Conservation (phyloP, 1,140 invertebrate genomes). For the Euura saliciscinereae region DNA sequence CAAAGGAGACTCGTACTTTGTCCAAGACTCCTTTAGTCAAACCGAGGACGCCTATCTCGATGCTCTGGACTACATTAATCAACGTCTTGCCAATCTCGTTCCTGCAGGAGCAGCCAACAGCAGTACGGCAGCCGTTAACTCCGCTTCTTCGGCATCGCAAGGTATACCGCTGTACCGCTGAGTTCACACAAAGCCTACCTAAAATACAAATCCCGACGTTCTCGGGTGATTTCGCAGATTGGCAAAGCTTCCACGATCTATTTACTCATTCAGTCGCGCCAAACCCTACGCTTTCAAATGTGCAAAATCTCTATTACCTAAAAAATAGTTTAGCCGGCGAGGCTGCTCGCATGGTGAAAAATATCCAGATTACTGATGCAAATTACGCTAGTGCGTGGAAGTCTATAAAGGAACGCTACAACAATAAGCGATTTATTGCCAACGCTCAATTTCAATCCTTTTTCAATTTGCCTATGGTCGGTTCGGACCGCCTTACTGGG, state of each 20-base stretch:
- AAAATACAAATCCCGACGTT: slow-evolving; percentile 26
- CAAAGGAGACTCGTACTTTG: too few species aligned
- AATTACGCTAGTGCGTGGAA: slow-evolving; percentile 33
- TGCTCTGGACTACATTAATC: too few species aligned
- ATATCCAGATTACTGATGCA: slow-evolving; percentile 23
- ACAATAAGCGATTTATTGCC: slow-evolving; percentile 27
- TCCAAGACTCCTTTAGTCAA: too few species aligned
- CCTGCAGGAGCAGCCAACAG: not conserved
- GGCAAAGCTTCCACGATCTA: slow-evolving; percentile 28
- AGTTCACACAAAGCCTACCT: slow-evolving; percentile 18
- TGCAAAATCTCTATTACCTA: slow-evolving; percentile 27
- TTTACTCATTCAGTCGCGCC: slow-evolving; percentile 24
- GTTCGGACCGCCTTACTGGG: not conserved
- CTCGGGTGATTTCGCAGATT: slow-evolving; percentile 26
- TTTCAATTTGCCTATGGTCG: slow-evolving; percentile 10
- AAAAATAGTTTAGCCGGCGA: slow-evolving; percentile 18
- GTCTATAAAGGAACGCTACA: slow-evolving; percentile 27
- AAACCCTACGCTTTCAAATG: slow-evolving; percentile 14
- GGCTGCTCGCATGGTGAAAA: slow-evolving; percentile 26
- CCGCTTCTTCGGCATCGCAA: not conserved
- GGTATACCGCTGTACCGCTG: slow-evolving; percentile 2
- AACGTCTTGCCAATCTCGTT: too few species aligned
- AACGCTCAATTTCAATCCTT: slow-evolving; percentile 29
- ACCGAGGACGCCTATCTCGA: too few species aligned
- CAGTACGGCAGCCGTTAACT: too few species aligned